Conservation (phyloP, 1,140 invertebrate species). For the Musca vetustissima region DNA sequence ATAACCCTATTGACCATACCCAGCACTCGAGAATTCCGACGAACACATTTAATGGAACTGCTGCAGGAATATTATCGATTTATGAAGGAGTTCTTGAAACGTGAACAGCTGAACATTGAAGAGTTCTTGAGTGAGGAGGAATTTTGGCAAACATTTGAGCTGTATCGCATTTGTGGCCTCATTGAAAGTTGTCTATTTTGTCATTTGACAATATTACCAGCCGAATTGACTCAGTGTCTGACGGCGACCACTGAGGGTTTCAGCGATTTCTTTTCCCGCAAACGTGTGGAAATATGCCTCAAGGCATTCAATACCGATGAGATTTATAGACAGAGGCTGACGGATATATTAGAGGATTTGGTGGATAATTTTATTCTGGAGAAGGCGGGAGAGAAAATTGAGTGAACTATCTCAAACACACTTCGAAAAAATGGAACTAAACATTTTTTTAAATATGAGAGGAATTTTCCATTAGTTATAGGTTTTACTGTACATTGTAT, state of each 20-base stretch:
- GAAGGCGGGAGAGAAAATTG: background rate
- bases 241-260: conserved; percentile 52
- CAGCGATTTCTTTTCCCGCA: conserved; percentile 53
- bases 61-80: conserved; percentile 58
- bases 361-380: conserved; percentile 56
- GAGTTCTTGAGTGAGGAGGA: conserved; percentile 50
- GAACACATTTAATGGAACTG: conserved; percentile 54
- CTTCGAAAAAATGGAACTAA: too few relatives aligned
- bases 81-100: conserved; percentile 51
- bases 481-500: too few relatives aligned
- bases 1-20: conserved; percentile 59
- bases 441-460: too few relatives aligned
- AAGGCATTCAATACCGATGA: conserved; percentile 53
- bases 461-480: too few relatives aligned
- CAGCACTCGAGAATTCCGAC: conserved; percentile 55
- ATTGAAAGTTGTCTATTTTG: conserved; percentile 59
- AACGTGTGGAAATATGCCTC: conserved; percentile 57
- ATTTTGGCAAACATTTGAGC: conserved; percentile 54
- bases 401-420: too few relatives aligned
- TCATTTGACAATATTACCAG: conserved; percentile 55
- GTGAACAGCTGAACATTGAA: conserved; percentile 45
- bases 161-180: conserved; percentile 57
- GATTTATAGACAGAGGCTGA: conserved; percentile 51
- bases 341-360: conserved; percentile 58
- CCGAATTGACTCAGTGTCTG: conserved; percentile 46